Base-by-base conservation (phyloP, 2,113 vertebrate species). In the Proterorhinus semilunaris region DNA sequence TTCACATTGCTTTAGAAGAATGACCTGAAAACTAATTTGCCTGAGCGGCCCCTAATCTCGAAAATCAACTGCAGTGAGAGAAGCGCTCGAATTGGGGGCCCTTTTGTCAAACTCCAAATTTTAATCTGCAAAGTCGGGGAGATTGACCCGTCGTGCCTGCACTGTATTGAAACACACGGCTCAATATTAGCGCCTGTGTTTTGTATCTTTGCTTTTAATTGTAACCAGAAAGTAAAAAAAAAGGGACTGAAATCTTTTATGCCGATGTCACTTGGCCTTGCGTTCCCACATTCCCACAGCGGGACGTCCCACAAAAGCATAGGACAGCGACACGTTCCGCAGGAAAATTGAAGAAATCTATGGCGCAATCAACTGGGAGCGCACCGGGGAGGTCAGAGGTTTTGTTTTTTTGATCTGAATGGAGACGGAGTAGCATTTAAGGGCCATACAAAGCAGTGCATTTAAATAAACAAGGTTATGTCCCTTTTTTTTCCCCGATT, bases 391-490 rank as follows among this genome's bases (percentile, higher is more conserved):
- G 91, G 91, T 92, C 91, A 91, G 87, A 89, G 89, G 86, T 82
- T 91, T 89, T 90, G 75, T 55, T 87, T 80, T 90, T 86, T 83
- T 68, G 77, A 55, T 10, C 21, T 92, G 90, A 93, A 92, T 86
- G 75, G 86, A 85, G 86, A 90, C 88, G 86, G 86, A 89, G 89
- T 77, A 68, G 89, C 91, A 82, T 92, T 92, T 90, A 87, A 90
- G 68, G 77, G 63, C 13, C 75, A 69, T 72, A 92, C 92, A 93
- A 92, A 91, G 90, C 84, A 81, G 78, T 73, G 81, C 84, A 80
- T 91, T 88, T 88, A 88, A 90, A 91, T 88, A 87, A 92, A 92
- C 88, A 91, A 71, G 78, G 88, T 86, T 87, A 88, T 85, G 88
- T 91, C 86, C 86, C 88, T 78, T 69, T 89, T 36, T 36, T 36